Evolutionary conservation across 1,140 invertebrate genomes (phyloP).

Genomic region (Agrypnia vestita): DNA sequence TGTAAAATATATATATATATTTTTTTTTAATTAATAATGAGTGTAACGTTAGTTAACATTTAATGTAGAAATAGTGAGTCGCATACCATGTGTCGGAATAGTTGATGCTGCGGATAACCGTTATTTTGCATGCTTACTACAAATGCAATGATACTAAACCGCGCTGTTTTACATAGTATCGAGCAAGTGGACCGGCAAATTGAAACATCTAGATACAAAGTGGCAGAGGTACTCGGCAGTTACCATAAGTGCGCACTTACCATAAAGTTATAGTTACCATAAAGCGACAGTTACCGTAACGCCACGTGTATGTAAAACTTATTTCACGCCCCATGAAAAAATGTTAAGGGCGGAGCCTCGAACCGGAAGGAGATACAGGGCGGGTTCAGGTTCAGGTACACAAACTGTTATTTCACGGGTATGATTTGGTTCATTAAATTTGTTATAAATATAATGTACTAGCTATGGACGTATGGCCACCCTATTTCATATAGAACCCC

Average conservation of each 20-base stretch:
- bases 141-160: not conserved
- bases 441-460: no score
- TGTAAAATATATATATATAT: no score
- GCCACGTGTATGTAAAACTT: conserved; percentile 30
- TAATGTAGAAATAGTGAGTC: no score
- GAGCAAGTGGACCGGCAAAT: conserved; percentile 35
- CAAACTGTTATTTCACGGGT: no score
- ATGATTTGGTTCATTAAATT: no score
- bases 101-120: not conserved
- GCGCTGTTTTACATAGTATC: conserved; percentile 7
- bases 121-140: conserved; percentile 13
- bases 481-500: no score
- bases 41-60: no score
- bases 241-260: conserved; percentile 33
- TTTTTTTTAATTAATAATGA: no score
- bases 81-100: not conserved
- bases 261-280: conserved; percentile 28
- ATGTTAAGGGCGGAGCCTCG: no score
- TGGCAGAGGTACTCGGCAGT: conserved; percentile 26
- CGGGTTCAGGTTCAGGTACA: no score
- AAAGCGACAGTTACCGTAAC: conserved; percentile 30
- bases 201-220: conserved; percentile 35
- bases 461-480: no score
- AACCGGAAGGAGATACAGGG: no score
- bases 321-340: conserved; percentile 43